Percentiles rank a stretch among this genome's conserved stretches.
These are phyloP conservation scores for Yoshiicerus persimilis DNA, from an alignment of 1,140 invertebrate species.

Conservation along the genomic window DNA sequence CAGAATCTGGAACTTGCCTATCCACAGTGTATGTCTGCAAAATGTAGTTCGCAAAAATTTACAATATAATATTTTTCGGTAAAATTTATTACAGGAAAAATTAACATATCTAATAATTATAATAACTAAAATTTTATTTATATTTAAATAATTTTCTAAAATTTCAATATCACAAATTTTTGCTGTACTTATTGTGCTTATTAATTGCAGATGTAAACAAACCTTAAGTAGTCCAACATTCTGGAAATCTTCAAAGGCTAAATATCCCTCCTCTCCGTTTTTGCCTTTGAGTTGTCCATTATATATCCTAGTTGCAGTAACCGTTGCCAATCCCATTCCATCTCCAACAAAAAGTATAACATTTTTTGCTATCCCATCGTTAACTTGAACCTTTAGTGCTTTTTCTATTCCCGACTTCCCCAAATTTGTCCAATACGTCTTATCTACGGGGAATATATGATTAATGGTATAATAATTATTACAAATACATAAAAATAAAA, in stretches of 20 bases:
- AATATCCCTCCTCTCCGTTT: constrained; percentile 50
- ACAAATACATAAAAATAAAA: too few species aligned
- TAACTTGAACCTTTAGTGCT: not conserved
- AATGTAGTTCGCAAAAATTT: not conserved
- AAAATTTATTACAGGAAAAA: not conserved
- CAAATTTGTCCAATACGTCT: constrained; percentile 59
- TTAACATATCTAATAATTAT: not conserved
- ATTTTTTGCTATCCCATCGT: constrained; percentile 57
- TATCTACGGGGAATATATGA: too few species aligned
- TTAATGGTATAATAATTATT: not conserved
- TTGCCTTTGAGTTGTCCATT: constrained; percentile 55
- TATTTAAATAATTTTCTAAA: not conserved
- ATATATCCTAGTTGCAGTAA: constrained; percentile 72
- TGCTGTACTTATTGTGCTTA: not conserved
- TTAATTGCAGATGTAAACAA: not conserved
- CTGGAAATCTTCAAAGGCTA: constrained; percentile 57
- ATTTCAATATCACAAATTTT: not conserved
- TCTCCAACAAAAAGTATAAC: constrained; percentile 79
- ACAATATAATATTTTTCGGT: not conserved
- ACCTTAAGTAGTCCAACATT: constrained; percentile 55
- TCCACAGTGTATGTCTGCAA: constrained; percentile 84
- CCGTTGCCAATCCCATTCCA: constrained; percentile 75
- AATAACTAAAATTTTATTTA: not conserved
- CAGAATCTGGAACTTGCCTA: constrained; percentile 79
- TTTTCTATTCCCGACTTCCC: constrained; percentile 61